Percentiles rank a stretch among this genome's conserved stretches.
Conservation (phyloP, 2,888 invertebrate genomes). For the Teleiodes luculella region DNA sequence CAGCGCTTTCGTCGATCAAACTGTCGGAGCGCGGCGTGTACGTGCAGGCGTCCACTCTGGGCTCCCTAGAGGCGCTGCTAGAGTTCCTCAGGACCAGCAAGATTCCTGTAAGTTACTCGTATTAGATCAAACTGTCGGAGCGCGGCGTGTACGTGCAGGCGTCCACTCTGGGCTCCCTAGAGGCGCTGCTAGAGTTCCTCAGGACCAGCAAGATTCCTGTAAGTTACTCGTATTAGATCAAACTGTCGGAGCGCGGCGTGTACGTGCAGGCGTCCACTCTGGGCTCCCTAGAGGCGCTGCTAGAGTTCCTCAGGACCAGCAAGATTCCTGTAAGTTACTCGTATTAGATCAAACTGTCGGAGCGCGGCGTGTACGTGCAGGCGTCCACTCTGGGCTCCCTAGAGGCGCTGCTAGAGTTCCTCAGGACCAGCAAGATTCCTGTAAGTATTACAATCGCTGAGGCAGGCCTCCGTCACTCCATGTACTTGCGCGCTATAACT, state of each 20-base stretch:
- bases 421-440: constrained; percentile 94
- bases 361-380: constrained; percentile 98
- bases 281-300: constrained; percentile 97
- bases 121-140: constrained; percentile 93
- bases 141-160: constrained; percentile 99
- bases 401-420: constrained; percentile 96
- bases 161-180: constrained; percentile 98
- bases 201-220: constrained; percentile 95
- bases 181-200: constrained; percentile 96
- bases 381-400: constrained; percentile 99
- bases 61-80: constrained; percentile 96
- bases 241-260: constrained; percentile 94
- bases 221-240: no score
- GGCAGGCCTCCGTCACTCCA: no score
- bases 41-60: constrained; percentile 99
- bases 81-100: constrained; percentile 95
- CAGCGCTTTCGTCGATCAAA: constrained; percentile 95
- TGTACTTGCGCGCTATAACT: no score
- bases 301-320: constrained; percentile 94
- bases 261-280: constrained; percentile 99
- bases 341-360: constrained; percentile 93
- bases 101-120: constrained; percentile 96
- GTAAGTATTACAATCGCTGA: no score
- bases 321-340: constrained; percentile 97
- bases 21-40: constrained; percentile 95